phyloP scores from a whole-genome alignment of 2,113 vertebrate species.

The Onychostoma macrolepis region DNA sequence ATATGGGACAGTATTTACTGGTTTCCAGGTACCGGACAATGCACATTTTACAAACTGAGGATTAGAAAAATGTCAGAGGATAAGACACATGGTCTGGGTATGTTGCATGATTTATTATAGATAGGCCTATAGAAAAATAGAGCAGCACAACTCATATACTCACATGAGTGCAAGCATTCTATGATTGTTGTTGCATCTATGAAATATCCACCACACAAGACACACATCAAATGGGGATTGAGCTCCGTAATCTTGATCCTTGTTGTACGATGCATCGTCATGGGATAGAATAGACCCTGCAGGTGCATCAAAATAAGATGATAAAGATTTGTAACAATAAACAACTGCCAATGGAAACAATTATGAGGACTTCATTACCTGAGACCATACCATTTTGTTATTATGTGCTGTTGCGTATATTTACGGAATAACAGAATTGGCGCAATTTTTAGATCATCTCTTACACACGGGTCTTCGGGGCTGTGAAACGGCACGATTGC shows the following conservation, averaged over 20 bases:
- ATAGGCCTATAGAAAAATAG: not conserved
- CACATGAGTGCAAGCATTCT: conserved; percentile 98
- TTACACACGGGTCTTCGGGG: not conserved
- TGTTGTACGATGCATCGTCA: conserved; percentile 96
- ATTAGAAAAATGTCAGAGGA: conserved; percentile 47
- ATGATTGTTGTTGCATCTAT: conserved; percentile 99
- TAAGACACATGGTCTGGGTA: not conserved
- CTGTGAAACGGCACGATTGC: not conserved
- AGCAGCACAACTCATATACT: conserved; percentile 67
- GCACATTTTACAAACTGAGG: conserved; percentile 97
- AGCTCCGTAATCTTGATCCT: conserved; percentile 99
- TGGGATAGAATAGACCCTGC: conserved; percentile 61
- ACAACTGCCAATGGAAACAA: conserved; percentile 43
- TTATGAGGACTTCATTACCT: not conserved
- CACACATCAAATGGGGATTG: conserved; percentile 98
- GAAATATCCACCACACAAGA: conserved; percentile 97
- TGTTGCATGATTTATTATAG: not conserved
- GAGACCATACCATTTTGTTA: not conserved
- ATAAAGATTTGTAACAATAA: not conserved
- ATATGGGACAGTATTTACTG: conserved; percentile 99
- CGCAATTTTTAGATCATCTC: not conserved
- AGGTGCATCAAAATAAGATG: not conserved
- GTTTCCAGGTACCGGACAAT: conserved; percentile 98
- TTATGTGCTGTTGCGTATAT: not conserved
- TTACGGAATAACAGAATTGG: not conserved